These are phyloP conservation scores for Rattus norvegicus DNA, from an alignment of 2,113 vertebrate genomes.

Conservation along the genomic window DNA sequence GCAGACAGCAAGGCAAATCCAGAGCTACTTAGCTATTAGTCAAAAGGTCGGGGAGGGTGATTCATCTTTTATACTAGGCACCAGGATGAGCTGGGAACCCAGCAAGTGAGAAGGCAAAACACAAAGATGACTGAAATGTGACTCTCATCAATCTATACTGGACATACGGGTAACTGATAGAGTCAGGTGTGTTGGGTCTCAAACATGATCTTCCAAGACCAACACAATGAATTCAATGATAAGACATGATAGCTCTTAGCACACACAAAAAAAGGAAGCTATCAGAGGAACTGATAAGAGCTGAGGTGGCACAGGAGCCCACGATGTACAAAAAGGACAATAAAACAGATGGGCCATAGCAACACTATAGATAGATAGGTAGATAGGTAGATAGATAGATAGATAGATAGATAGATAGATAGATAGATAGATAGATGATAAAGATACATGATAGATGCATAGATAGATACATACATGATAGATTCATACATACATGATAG, in stretches of 20 bases:
- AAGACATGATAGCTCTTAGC: not conserved
- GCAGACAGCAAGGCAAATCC: not conserved
- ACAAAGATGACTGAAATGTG: not conserved
- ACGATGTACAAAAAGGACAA: not conserved
- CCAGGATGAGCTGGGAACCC: rapidly evolving
- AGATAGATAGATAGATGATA: no score
- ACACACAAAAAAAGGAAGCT: not conserved
- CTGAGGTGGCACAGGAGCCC: not conserved
- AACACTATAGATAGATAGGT: not conserved
- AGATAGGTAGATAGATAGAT: no score
- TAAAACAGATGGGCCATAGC: not conserved
- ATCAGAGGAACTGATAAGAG: rapidly evolving
- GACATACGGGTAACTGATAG: not conserved
- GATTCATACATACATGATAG: no score
- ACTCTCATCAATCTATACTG: not conserved
- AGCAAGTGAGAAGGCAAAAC: not conserved
- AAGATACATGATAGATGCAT: no score
- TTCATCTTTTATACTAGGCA: not conserved
- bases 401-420: not conserved
- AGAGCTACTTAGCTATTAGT: no score
- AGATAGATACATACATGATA: no score
- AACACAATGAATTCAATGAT: not conserved
- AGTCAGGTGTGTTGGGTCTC: not conserved
- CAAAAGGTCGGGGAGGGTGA: rapidly evolving
- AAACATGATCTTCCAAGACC: not conserved